Evolutionary conservation across 2,113 vertebrate genomes (phyloP).

Genomic region (Strix uralensis): DNA sequence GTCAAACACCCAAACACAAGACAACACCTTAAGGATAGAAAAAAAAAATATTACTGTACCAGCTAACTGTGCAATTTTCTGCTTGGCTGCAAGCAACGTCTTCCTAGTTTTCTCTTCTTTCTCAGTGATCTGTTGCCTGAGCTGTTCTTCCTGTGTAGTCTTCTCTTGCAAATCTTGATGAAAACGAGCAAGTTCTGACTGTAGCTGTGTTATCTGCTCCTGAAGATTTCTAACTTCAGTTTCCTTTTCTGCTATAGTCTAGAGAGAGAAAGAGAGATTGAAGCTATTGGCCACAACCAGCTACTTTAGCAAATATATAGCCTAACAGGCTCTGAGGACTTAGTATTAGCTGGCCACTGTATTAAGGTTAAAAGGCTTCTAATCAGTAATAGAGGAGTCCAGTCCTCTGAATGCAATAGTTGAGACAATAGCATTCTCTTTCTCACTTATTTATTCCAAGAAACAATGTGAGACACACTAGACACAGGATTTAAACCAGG

Average conservation of each 20-base stretch:
- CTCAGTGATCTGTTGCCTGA: slow-evolving; percentile 88
- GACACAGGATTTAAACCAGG: not conserved
- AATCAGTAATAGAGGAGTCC: not conserved
- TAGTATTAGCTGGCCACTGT: not conserved
- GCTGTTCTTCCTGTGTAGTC: slow-evolving; percentile 83
- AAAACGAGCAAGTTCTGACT: slow-evolving; percentile 83
- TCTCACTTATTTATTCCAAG: not conserved
- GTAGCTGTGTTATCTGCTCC: slow-evolving; percentile 84
- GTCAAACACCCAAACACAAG: not conserved
- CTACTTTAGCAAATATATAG: not conserved
- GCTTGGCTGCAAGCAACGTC: slow-evolving; percentile 86
- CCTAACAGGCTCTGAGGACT: not conserved
- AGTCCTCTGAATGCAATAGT: not conserved
- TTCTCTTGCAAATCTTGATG: slow-evolving; percentile 92
- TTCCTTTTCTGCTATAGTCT: slow-evolving; percentile 88
- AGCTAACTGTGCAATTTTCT: slow-evolving; percentile 88
- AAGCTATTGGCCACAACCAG: not conserved
- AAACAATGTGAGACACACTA: not conserved
- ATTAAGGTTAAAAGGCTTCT: not conserved
- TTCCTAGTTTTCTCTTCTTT: slow-evolving; percentile 97
- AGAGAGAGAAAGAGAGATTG: not conserved
- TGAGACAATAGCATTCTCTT: not conserved
- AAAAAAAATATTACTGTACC: slow-evolving; percentile 63
- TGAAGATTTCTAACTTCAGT: slow-evolving; percentile 81
- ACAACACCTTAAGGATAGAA: not conserved